Conservation (phyloP, 2,797 vertebrate species). For the Sitta carolinensis region DNA sequence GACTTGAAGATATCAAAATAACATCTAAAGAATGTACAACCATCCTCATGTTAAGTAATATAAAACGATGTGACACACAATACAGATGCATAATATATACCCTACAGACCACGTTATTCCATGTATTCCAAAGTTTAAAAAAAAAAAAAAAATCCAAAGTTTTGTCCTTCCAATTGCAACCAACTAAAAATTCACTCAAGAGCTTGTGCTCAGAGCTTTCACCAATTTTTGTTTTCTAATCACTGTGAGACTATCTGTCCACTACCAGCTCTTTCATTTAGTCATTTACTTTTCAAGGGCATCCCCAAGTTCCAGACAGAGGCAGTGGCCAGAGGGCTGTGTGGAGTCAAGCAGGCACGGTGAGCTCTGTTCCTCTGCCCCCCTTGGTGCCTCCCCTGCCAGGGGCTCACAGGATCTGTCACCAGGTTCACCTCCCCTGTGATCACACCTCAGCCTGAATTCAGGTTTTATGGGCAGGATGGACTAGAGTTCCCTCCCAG, state of each 20-base stretch:
- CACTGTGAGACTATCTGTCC: neutral
- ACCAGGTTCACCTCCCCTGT: neutral
- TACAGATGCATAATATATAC: neutral
- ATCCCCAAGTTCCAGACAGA: neutral
- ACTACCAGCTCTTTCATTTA: neutral
- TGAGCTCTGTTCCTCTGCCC: neutral
- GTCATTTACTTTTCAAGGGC: neutral
- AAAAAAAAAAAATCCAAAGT: neutral
- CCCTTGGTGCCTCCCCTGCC: neutral
- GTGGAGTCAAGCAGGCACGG: fast-evolving
- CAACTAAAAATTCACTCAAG: neutral
- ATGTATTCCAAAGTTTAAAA: neutral
- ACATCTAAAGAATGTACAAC: neutral
- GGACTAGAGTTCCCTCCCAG: neutral
- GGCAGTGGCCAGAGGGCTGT: neutral
- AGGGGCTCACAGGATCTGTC: neutral
- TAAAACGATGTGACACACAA: neutral
- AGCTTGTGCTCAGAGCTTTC: neutral
- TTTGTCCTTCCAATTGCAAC: neutral
- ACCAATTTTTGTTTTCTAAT: neutral
- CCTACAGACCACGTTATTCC: neutral
- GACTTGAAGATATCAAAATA: neutral
- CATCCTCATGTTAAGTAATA: neutral
- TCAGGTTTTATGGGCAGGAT: neutral
- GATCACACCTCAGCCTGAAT: neutral